These are phyloP conservation scores for Pocota personata DNA, from an alignment of 2,888 invertebrate species.

Conservation along the genomic window DNA sequence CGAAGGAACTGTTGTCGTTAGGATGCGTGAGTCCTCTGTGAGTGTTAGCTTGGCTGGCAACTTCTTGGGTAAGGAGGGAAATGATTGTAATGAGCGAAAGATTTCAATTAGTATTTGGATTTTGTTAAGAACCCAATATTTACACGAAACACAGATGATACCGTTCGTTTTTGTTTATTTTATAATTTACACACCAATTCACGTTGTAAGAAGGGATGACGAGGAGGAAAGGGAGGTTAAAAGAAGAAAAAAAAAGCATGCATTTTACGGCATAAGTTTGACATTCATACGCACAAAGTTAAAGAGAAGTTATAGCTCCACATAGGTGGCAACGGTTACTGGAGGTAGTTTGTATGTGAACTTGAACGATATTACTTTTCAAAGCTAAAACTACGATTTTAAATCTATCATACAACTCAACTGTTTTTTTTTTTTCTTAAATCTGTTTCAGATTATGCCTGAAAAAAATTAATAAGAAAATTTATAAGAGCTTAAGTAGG, in stretches of 20 bases:
- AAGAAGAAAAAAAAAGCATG: slow-evolving; percentile 55
- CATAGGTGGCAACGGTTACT: slow-evolving; percentile 23
- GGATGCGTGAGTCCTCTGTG: slow-evolving; percentile 82
- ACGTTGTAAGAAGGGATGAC: not conserved
- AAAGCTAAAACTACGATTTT: no score
- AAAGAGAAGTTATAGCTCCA: slow-evolving; percentile 9
- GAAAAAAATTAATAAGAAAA: no score
- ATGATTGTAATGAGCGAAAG: slow-evolving; percentile 47
- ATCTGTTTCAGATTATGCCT: no score
- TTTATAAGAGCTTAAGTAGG: no score
- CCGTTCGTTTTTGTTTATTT: not conserved
- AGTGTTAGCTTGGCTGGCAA: slow-evolving; percentile 83
- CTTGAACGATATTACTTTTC: not conserved
- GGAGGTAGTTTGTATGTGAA: not conserved
- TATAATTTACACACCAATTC: slow-evolving; percentile 24
- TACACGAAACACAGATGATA: slow-evolving; percentile 20
- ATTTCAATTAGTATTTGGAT: slow-evolving; percentile 61
- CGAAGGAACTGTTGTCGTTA: slow-evolving; percentile 81
- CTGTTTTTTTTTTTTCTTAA: no score
- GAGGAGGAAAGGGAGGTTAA: not conserved
- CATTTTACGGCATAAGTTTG: slow-evolving; percentile 43
- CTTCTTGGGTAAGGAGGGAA: slow-evolving; percentile 79
- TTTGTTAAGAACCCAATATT: slow-evolving; percentile 33
- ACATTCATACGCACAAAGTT: slow-evolving; percentile 10
- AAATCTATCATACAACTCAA: no score